Evolutionary conservation across 2,113 vertebrate genomes (phyloP).

Genomic region (Hiodon alosoides): DNA sequence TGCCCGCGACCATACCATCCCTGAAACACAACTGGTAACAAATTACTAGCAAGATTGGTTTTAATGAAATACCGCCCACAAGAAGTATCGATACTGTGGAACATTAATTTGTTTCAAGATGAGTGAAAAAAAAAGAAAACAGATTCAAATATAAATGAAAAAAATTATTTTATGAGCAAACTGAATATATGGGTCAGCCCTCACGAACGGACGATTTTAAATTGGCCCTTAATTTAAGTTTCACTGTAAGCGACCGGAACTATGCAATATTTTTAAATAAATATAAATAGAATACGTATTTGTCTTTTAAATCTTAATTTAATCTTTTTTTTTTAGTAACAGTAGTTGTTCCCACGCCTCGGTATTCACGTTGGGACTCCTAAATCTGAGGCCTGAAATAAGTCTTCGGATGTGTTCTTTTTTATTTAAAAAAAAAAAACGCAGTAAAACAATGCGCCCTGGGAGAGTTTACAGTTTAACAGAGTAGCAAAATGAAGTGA

Average conservation of each 20-base stretch:
- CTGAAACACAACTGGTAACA: neutral
- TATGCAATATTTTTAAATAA: too few relatives aligned
- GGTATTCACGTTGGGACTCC: neutral
- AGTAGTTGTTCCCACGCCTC: neutral
- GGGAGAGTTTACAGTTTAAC: slow-evolving; percentile 1
- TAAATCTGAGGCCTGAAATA: neutral
- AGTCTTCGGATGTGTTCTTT: neutral
- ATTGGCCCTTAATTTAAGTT: too few relatives aligned
- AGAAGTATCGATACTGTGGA: neutral
- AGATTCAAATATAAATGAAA: too few relatives aligned
- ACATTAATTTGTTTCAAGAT: too few relatives aligned
- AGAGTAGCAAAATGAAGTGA: slow-evolving; percentile 1
- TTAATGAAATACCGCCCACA: neutral
- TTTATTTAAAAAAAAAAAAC: neutral
- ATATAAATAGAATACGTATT: too few relatives aligned
- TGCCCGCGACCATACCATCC: neutral
- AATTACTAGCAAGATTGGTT: neutral
- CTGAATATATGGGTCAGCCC: too few relatives aligned
- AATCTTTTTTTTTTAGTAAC: too few relatives aligned
- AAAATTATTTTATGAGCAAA: too few relatives aligned
- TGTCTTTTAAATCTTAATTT: too few relatives aligned
- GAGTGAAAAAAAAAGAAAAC: too few relatives aligned
- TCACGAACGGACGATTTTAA: too few relatives aligned
- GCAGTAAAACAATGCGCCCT: neutral
- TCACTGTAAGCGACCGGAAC: too few relatives aligned